These are phyloP conservation scores for Pseudolaguvia tuberculata DNA, from an alignment of 2,113 vertebrate species.

Conservation along the genomic window DNA sequence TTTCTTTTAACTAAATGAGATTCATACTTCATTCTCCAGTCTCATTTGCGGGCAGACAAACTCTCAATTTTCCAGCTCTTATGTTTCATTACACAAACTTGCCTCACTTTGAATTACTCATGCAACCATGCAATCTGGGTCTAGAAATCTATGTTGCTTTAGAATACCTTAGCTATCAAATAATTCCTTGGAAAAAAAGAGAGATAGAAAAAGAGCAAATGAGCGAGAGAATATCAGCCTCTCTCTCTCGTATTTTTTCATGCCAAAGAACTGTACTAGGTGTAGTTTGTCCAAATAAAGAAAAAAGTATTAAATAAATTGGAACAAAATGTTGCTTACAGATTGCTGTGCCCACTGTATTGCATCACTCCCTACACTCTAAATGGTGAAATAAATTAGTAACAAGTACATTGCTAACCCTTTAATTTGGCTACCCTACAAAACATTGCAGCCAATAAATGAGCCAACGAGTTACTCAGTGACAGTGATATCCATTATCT, in stretches of 20 bases:
- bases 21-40: slow-evolving; percentile 13
- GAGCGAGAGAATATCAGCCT: slow-evolving; percentile 8
- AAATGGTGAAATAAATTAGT: slow-evolving; percentile 72
- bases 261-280: slow-evolving; percentile 61
- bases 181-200: not conserved
- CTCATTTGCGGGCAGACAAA: slow-evolving; percentile 30
- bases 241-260: slow-evolving; percentile 57
- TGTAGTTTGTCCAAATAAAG: slow-evolving; percentile 62
- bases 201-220: slow-evolving; percentile 42
- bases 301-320: slow-evolving; percentile 67
- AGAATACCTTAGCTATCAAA: slow-evolving; percentile 18
- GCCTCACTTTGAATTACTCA: slow-evolving; percentile 20
- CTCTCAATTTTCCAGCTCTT: slow-evolving; percentile 25
- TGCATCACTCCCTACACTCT: slow-evolving; percentile 54
- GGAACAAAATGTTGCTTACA: slow-evolving; percentile 55
- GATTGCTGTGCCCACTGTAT: slow-evolving; percentile 38
- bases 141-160: slow-evolving; percentile 16
- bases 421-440: slow-evolving; percentile 74
- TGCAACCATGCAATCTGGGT: slow-evolving; percentile 1
- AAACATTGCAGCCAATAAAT: slow-evolving; percentile 66
- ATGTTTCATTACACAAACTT: slow-evolving; percentile 23
- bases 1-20: slow-evolving; percentile 27
- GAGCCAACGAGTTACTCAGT: slow-evolving; percentile 71
- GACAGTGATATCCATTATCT: slow-evolving; percentile 77
- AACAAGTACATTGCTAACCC: slow-evolving; percentile 69